phyloP scores from a whole-genome alignment of 2,888 invertebrate genomes.

The Lasioglossum calceatum region DNA sequence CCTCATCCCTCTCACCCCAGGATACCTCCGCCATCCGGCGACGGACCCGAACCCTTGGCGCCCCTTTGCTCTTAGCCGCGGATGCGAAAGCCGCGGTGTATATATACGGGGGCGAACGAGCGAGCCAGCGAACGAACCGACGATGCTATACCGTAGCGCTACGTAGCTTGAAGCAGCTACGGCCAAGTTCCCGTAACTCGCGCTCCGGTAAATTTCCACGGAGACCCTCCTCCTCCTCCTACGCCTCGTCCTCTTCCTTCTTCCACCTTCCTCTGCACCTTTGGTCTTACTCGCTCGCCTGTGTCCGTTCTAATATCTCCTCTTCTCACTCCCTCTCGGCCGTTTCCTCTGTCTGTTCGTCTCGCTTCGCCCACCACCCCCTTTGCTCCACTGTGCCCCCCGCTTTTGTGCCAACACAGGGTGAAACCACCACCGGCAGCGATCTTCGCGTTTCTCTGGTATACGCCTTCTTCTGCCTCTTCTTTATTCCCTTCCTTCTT shows the following conservation, averaged over 20 bases:
- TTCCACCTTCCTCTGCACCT: constrained; percentile 28
- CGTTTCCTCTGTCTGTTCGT: neutral
- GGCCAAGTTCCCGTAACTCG: constrained; percentile 81
- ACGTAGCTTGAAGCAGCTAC: constrained; percentile 74
- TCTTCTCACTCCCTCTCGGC: neutral
- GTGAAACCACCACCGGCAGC: constrained; percentile 44
- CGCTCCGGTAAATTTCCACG: constrained; percentile 82
- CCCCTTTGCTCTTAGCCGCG: constrained; percentile 80
- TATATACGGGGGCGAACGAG: constrained; percentile 52
- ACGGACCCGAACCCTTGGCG: constrained; percentile 79
- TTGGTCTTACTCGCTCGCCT: constrained; percentile 21
- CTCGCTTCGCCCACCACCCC: neutral
- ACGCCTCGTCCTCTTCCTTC: constrained; percentile 5
- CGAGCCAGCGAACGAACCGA: constrained; percentile 40
- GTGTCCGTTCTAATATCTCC: constrained; percentile 19
- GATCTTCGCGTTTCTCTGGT: constrained; percentile 30
- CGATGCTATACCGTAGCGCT: constrained; percentile 22
- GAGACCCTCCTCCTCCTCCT: constrained; percentile 62
- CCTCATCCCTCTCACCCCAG: constrained; percentile 67
- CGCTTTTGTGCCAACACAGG: constrained; percentile 38
- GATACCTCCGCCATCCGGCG: constrained; percentile 71
- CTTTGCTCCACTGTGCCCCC: constrained; percentile 3
- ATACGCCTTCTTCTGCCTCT: neutral
- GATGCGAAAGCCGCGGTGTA: constrained; percentile 71
- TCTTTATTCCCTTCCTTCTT: neutral